Evolutionary conservation across 1,140 invertebrate genomes (phyloP), one percentile per base, ranked within the genome.

Genomic region (Hycleus cichorii): DNA sequence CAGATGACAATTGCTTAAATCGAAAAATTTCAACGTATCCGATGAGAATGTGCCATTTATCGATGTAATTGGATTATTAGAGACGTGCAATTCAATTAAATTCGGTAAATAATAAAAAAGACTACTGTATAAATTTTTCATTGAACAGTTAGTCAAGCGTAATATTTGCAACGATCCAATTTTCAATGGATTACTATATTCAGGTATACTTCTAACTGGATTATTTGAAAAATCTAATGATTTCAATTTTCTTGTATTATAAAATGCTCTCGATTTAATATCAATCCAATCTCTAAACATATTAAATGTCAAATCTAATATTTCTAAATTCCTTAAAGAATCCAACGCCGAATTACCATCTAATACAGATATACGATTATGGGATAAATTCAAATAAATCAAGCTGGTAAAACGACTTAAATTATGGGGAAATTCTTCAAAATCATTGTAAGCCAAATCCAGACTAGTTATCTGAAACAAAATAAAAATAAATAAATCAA

Each of bases 1-100:
- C 11, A 84, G 64, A 54, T 74, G 73, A 65, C 80, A 81, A 47
- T 80, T 76, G 57, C 77, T 83, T 12, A 83, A 60, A 56, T 83
- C 79, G 3, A 84, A 67, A 42, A 66, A 72, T 39, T 75, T 75
- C n/a, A 84, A 60, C 9, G 76, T 78, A 3, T 72, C 60, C 25
- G 81, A 82, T 42, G 75, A 70, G 7, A 83, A 60, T 32, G 70
- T 72, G 4, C 56, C 58, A 49, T 76, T 70, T 46, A 83, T 63
- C 48, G 69, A 70, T 1, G 58, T 56, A 18, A 83, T 60, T 2
- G 77, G 76, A 66, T 84, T 84, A 24, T 73, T 69, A 44, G 74
- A 76, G 50, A 84, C 59, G 53, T 75, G 77, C 2, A 84, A 66
- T 4, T 75, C 72, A 63, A 74, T 76, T 49, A 84, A 69, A 55